A percentile compares a stretch with the other conserved stretches of the same genome.
These are phyloP conservation scores for Hermetia illucens DNA, from an alignment of 1,140 invertebrate species.

Conservation along the genomic window DNA sequence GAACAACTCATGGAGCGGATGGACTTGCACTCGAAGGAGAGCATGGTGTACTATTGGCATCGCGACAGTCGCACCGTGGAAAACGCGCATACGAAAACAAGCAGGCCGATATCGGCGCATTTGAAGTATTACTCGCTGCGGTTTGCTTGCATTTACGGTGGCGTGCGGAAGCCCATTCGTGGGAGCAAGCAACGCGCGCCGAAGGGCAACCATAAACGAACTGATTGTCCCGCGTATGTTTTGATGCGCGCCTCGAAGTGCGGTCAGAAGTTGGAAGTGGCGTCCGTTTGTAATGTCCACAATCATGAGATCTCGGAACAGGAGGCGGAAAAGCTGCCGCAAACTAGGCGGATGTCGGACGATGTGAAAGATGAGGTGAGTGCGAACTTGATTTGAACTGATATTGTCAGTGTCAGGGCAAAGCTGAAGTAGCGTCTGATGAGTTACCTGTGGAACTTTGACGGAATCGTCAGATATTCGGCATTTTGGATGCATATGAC, in stretches of 20 bases:
- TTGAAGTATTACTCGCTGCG: slow-evolving; percentile 35
- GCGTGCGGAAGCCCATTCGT: slow-evolving; percentile 31
- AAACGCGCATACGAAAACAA: slow-evolving; percentile 34
- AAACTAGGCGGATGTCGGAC: slow-evolving; percentile 31
- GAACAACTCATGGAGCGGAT: slow-evolving; percentile 30
- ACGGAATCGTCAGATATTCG: too few relatives aligned
- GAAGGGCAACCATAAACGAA: slow-evolving; percentile 32
- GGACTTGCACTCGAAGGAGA: slow-evolving; percentile 28
- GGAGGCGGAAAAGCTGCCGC: slow-evolving; percentile 31
- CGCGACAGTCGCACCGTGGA: slow-evolving; percentile 33
- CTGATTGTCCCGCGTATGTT: slow-evolving; percentile 33
- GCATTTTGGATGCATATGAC: too few relatives aligned
- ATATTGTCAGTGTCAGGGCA: too few relatives aligned
- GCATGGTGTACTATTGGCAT: slow-evolving; percentile 33
- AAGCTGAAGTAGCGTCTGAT: too few relatives aligned
- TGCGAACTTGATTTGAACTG: background rate
- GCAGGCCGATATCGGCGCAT: slow-evolving; percentile 29
- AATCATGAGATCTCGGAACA: slow-evolving; percentile 35
- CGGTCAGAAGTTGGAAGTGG: slow-evolving; percentile 33
- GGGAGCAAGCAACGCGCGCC: slow-evolving; percentile 27
- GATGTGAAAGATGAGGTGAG: slow-evolving; percentile 33
- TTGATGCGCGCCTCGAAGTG: slow-evolving; percentile 34
- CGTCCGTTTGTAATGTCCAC: slow-evolving; percentile 34
- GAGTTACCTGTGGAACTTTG: too few relatives aligned
- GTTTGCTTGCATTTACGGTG: slow-evolving; percentile 34